Evolutionary conservation across 35 echinoderm and acorn worm species (phyloP).

Genomic region (Diadema setosum): DNA sequence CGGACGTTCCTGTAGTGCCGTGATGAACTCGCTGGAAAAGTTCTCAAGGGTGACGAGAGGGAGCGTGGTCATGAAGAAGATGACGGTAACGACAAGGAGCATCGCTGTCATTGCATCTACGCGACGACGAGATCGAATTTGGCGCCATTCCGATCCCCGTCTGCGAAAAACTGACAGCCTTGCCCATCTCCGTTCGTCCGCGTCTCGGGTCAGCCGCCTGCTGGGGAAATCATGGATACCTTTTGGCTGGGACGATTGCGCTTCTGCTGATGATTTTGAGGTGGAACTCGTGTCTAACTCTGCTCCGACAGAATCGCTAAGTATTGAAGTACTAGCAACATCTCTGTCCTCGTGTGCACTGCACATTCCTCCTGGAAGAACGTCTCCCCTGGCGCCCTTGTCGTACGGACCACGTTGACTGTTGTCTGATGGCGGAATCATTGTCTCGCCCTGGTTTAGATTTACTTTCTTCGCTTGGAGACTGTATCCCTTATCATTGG

Average conservation of each 20-base stretch:
- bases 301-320: too few relatives aligned
- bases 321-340: too few relatives aligned
- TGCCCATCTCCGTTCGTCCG: neutral
- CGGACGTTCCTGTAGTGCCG: neutral
- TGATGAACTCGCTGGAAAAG: neutral
- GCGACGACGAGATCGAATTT: too few relatives aligned
- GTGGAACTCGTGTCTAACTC: too few relatives aligned
- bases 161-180: neutral
- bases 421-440: too few relatives aligned
- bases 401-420: too few relatives aligned
- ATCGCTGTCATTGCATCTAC: neutral
- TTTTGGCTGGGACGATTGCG: neutral
- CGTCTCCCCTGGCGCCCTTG: too few relatives aligned
- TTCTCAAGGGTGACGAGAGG: neutral
- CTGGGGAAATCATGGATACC: neutral
- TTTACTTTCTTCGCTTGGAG: too few relatives aligned
- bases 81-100: neutral
- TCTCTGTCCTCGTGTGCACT: too few relatives aligned
- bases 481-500: too few relatives aligned
- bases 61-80: neutral
- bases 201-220: neutral
- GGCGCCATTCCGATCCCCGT: neutral
- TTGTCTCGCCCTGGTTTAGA: too few relatives aligned
- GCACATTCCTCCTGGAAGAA: too few relatives aligned
- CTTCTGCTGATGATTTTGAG: neutral